Evolutionary conservation across 2,113 vertebrate species (phyloP).

Genomic region (Antechinus stuartii): DNA sequence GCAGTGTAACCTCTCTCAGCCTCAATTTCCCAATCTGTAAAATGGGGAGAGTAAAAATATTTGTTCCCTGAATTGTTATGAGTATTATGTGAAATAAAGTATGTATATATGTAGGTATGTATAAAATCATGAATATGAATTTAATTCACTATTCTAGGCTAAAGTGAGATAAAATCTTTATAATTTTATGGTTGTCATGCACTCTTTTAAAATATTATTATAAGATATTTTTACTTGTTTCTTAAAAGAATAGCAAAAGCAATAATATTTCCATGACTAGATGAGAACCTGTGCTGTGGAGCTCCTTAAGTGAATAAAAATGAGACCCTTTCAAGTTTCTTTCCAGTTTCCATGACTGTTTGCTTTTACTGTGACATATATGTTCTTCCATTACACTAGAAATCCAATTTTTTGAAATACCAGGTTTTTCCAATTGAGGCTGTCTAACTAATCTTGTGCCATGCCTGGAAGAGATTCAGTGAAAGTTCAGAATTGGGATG

Average conservation of each 20-base stretch:
- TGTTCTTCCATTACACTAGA: background rate
- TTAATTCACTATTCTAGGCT: background rate
- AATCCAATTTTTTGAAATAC: background rate
- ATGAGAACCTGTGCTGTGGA: background rate
- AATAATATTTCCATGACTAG: background rate
- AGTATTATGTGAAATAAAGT: background rate
- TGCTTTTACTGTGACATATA: background rate
- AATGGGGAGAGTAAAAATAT: background rate
- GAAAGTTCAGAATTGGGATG: constrained; percentile 1
- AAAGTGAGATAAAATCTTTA: background rate
- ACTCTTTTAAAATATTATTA: background rate
- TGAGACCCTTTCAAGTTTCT: background rate
- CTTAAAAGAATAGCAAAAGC: background rate
- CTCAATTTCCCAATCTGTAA: background rate
- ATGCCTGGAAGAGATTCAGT: background rate
- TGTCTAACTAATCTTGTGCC: background rate
- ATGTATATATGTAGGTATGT: background rate
- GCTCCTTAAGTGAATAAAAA: background rate
- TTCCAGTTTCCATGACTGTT: background rate
- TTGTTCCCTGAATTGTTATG: background rate
- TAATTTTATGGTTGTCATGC: background rate
- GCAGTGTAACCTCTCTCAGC: background rate
- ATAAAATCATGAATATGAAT: background rate
- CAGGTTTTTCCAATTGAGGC: constrained; percentile 23
- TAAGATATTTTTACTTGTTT: background rate